phyloP scores from a whole-genome alignment of 2,888 invertebrate species.

The Homarus gammarus region DNA sequence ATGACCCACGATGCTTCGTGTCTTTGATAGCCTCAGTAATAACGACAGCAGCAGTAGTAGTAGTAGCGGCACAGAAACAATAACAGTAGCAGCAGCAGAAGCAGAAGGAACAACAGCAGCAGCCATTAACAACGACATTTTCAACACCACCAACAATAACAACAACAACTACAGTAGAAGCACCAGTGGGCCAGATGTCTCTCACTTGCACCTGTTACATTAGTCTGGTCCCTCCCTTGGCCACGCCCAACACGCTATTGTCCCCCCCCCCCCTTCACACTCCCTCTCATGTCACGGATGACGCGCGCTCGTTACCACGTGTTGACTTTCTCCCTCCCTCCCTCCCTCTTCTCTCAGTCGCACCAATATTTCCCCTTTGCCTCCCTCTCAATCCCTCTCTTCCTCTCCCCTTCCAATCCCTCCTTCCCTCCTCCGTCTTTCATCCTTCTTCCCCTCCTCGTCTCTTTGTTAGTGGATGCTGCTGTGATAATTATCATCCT shows the following conservation, averaged over 20 bases:
- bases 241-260: background rate
- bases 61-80: no score
- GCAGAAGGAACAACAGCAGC: no score
- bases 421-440: background rate
- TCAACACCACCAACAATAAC: no score
- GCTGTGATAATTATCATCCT: no score
- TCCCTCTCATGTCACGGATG: background rate
- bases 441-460: background rate
- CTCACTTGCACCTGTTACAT: background rate
- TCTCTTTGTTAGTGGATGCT: background rate
- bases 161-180: no score
- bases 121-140: no score
- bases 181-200: background rate
- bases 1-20: no score
- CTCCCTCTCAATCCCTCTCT: background rate
- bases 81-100: no score
- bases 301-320: conserved; percentile 11
- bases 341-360: background rate
- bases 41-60: no score
- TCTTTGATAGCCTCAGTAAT: no score
- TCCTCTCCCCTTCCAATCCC: background rate
- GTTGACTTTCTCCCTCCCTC: background rate
- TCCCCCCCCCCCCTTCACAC: background rate
- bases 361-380: background rate
- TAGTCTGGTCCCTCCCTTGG: background rate